Evolutionary conservation across 2,797 vertebrate species (phyloP).

Genomic region (Oreortyx pictus): DNA sequence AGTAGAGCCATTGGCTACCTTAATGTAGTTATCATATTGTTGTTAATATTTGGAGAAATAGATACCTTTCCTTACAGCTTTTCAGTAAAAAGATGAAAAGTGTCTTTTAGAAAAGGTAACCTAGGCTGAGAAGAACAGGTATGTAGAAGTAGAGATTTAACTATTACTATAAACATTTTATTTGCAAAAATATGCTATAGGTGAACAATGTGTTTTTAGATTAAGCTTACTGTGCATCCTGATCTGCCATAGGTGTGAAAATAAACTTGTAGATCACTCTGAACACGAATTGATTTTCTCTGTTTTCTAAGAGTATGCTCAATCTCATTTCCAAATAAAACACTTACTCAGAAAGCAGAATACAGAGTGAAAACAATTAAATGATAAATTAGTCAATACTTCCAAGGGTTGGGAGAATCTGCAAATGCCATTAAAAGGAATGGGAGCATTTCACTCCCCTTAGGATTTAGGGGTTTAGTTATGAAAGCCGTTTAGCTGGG

Average conservation of each 20-base stretch:
- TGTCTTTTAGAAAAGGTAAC: not conserved
- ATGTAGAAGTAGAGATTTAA: not conserved
- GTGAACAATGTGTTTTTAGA: not conserved
- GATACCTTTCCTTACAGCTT: not conserved
- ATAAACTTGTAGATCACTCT: constrained; percentile 27
- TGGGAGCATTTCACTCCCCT: not conserved
- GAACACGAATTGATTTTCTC: constrained; percentile 45
- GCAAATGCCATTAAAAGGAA: not conserved
- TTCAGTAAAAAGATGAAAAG: not conserved
- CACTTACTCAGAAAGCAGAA: not conserved
- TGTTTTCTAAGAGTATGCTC: constrained; percentile 14
- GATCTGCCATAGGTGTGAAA: constrained; percentile 2
- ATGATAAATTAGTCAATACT: not conserved
- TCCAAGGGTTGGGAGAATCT: not conserved
- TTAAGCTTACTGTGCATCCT: constrained; percentile 10
- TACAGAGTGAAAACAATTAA: constrained; percentile 12
- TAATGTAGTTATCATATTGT: not conserved
- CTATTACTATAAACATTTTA: not conserved
- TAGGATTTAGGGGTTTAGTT: not conserved
- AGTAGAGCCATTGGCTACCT: not conserved
- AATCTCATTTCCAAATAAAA: constrained; percentile 32
- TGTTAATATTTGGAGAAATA: not conserved
- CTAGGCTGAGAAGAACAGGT: not conserved
- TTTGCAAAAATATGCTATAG: not conserved
- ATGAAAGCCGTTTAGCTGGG: not conserved